Conservation (phyloP, 2,888 invertebrate species). For the Eilema sororculum region DNA sequence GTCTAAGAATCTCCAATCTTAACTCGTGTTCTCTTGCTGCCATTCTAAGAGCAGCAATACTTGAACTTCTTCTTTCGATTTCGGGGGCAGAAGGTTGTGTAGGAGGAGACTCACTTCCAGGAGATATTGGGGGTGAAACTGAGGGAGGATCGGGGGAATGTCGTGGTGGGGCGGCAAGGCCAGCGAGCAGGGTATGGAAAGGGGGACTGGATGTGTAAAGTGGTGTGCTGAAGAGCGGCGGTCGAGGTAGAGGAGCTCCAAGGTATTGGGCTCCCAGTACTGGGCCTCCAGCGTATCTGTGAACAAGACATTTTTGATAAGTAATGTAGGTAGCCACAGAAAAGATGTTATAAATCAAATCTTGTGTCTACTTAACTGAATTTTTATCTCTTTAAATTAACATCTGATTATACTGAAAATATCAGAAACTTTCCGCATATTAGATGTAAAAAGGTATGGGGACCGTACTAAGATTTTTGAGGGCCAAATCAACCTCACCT, state of each 20-base stretch:
- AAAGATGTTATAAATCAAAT: not conserved
- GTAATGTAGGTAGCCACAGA: not conserved
- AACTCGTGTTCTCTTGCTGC: constrained; percentile 97
- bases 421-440: not conserved
- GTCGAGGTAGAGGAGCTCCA: constrained; percentile 79
- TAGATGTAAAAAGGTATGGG: too few relatives aligned
- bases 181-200: constrained; percentile 80
- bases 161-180: constrained; percentile 81
- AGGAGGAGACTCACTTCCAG: constrained; percentile 85
- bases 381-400: not conserved
- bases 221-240: constrained; percentile 88
- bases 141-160: constrained; percentile 80
- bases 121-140: constrained; percentile 86
- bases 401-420: not conserved
- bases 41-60: constrained; percentile 94
- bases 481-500: too few relatives aligned
- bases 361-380: too few relatives aligned
- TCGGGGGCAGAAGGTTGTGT: constrained; percentile 87
- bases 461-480: too few relatives aligned
- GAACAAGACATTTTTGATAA: constrained; percentile 25
- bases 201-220: constrained; percentile 88
- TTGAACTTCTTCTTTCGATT: constrained; percentile 93
- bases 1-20: constrained; percentile 93
- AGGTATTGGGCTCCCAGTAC: constrained; percentile 83
- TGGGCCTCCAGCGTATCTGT: constrained; percentile 76